phyloP scores from a whole-genome alignment of 2,113 vertebrate genomes.

The Larimichthys polyactis region DNA sequence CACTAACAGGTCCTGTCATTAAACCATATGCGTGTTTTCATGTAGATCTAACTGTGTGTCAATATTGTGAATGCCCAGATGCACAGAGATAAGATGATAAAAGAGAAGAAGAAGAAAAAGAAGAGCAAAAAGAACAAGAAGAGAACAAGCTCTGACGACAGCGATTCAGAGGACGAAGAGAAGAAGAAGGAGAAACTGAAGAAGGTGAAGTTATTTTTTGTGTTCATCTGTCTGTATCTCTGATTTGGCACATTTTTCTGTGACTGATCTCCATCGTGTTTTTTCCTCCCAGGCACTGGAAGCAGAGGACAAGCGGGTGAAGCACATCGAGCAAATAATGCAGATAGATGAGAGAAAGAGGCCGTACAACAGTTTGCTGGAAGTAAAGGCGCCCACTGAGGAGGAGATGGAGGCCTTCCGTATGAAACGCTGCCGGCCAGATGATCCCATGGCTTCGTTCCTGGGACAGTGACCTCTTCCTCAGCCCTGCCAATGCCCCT shows the following conservation, averaged over 20 bases:
- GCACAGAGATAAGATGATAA: constrained; percentile 93
- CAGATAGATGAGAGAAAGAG: constrained; percentile 95
- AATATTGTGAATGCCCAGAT: constrained; percentile 81
- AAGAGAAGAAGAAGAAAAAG: constrained; percentile 94
- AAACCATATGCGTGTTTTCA: not conserved
- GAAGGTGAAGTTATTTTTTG: constrained; percentile 85
- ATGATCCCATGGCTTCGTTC: constrained; percentile 98
- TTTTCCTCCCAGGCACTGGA: constrained; percentile 87
- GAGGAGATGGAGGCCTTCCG: constrained; percentile 98
- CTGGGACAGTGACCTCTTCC: constrained; percentile 85
- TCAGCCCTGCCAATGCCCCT: not conserved
- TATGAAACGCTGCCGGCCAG: constrained; percentile 92
- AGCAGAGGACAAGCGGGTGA: constrained; percentile 93
- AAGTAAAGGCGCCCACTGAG: constrained; percentile 92
- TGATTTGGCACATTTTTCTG: not conserved
- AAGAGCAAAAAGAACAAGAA: constrained; percentile 90
- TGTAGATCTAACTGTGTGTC: not conserved
- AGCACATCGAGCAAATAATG: constrained; percentile 91
- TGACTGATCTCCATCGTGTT: not conserved
- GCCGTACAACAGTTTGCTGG: constrained; percentile 90
- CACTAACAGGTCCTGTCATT: not conserved
- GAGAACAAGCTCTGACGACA: constrained; percentile 87
- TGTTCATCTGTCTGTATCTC: not conserved
- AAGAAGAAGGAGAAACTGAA: constrained; percentile 95
- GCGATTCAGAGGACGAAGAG: constrained; percentile 93